Conservation (phyloP, 2,113 vertebrate genomes). For the Nesogale talazaci region DNA sequence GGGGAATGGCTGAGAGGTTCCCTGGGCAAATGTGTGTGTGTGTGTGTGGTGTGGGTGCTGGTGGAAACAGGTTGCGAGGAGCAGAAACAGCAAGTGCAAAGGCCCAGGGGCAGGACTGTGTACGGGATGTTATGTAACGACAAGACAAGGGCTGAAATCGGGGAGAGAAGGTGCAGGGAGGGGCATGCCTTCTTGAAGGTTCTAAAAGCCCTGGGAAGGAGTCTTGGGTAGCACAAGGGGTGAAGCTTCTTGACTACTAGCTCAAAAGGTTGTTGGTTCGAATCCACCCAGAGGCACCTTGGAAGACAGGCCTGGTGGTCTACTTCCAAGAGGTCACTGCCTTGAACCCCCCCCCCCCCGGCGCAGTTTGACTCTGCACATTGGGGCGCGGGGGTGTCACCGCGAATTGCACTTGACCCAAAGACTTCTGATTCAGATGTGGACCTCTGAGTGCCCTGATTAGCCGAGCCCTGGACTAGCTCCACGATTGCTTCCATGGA, state of each 20-base stretch:
- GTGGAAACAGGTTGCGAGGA: slow-evolving; percentile 30
- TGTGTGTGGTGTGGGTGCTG: background rate
- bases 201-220: background rate
- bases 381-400: background rate
- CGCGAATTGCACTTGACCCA: background rate
- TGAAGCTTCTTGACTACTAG: background rate
- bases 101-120: background rate
- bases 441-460: background rate
- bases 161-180: background rate
- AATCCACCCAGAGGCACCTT: background rate
- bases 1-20: background rate
- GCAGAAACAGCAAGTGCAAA: background rate
- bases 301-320: background rate
- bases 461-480: background rate
- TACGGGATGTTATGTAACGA: background rate
- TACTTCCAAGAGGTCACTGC: background rate
- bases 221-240: background rate
- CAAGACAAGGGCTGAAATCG: background rate
- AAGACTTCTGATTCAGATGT: background rate
- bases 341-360: background rate
- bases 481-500: background rate
- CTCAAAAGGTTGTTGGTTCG: background rate
- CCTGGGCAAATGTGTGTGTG: background rate
- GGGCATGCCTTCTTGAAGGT: background rate
- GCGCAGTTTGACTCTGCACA: background rate